These are phyloP conservation scores for Venturia canescens DNA, from an alignment of 1,140 invertebrate genomes.

Conservation along the genomic window DNA sequence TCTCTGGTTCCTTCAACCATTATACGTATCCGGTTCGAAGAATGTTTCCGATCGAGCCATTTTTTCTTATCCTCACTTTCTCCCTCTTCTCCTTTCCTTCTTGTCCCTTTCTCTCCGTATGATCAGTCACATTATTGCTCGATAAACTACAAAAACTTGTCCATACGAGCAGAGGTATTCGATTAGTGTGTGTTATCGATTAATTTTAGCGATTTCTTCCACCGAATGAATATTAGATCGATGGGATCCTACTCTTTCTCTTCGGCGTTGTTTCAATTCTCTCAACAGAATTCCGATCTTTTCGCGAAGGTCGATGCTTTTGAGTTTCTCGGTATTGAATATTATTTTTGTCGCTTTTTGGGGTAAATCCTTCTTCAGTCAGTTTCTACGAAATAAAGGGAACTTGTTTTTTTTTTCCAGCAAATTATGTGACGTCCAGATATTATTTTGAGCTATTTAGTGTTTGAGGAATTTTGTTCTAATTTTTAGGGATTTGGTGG, in stretches of 20 bases:
- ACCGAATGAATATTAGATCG: constrained; percentile 5
- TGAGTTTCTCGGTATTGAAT: background rate
- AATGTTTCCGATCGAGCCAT: background rate
- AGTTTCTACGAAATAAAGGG: no score
- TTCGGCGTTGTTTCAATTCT: background rate
- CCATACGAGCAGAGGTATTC: background rate
- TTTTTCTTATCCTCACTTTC: constrained; percentile 1
- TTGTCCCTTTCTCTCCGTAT: background rate
- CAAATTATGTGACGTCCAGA: no score
- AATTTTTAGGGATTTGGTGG: no score
- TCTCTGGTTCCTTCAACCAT: constrained; percentile 7
- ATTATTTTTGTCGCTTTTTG: background rate
- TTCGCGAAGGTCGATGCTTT: background rate
- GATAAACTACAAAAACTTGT: constrained; percentile 34
- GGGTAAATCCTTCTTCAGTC: background rate
- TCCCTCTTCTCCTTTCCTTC: constrained; percentile 9
- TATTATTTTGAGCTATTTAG: no score
- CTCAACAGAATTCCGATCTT: background rate
- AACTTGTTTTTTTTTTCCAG: no score
- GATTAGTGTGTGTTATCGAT: background rate
- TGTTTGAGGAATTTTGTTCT: no score
- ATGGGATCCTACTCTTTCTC: background rate
- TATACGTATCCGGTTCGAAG: constrained; percentile 11
- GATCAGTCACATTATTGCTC: constrained; percentile 36
- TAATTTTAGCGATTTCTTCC: background rate